These are phyloP conservation scores for Eudyptes chrysolophus DNA, from an alignment of 2,113 vertebrate genomes.

Conservation along the genomic window DNA sequence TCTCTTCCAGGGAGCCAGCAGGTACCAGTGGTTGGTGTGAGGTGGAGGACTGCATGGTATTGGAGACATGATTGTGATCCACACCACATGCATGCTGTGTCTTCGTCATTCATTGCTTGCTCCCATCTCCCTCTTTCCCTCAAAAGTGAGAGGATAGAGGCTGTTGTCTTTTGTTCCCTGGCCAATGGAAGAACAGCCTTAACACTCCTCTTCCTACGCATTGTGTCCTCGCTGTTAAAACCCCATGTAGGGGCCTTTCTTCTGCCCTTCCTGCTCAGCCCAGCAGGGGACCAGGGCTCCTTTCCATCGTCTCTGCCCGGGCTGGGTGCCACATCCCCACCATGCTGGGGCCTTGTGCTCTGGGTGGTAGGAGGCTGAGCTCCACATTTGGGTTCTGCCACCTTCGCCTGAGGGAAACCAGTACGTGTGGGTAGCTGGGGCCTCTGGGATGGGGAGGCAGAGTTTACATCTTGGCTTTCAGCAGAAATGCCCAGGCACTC, in stretches of 20 bases:
- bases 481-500: neutral
- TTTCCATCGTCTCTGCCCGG: fast-evolving
- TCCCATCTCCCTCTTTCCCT: neutral
- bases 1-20: neutral
- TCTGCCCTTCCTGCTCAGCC: neutral
- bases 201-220: neutral
- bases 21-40: neutral
- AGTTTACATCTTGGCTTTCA: neutral
- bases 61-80: neutral
- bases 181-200: neutral
- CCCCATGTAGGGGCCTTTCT: neutral
- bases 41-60: neutral
- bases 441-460: neutral
- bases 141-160: neutral
- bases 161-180: neutral
- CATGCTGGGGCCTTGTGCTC: neutral
- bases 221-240: neutral
- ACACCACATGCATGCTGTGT: neutral
- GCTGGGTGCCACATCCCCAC: neutral
- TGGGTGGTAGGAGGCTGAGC: neutral
- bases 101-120: neutral
- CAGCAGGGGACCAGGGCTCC: neutral
- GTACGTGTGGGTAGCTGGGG: neutral
- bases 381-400: fast-evolving
- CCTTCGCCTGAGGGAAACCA: neutral